A percentile compares a stretch with the other conserved stretches of the same genome.
Evolutionary conservation across 2,888 invertebrate species (phyloP).

Genomic region (Malachius bipustulatus): DNA sequence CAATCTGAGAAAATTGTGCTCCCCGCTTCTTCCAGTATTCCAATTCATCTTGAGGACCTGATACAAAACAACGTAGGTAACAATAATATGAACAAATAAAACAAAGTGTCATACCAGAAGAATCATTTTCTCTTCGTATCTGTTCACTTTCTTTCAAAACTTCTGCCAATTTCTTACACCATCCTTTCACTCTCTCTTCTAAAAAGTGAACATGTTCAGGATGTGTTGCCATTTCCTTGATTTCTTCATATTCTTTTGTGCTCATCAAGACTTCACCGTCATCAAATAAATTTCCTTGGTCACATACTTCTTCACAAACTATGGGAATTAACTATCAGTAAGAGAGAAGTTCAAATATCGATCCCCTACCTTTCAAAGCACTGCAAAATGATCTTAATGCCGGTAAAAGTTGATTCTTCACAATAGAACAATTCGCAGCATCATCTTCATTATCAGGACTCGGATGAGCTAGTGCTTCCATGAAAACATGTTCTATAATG

Average conservation of each 20-base stretch:
- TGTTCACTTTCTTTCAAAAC: conserved; percentile 86
- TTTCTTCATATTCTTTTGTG: conserved; percentile 44
- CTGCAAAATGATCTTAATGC: conserved; percentile 79
- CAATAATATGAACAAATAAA: conserved; percentile 4
- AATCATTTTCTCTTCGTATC: conserved; percentile 80
- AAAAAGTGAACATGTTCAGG: conserved; percentile 51
- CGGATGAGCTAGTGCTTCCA: conserved; percentile 79
- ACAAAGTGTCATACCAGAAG: conserved; percentile 41
- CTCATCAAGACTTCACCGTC: conserved; percentile 53
- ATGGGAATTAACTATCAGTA: too few relatives aligned
- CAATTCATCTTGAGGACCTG: conserved; percentile 86
- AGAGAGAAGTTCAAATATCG: too few relatives aligned
- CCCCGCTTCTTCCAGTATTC: conserved; percentile 94
- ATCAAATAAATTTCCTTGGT: conserved; percentile 64
- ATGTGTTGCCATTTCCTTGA: conserved; percentile 57
- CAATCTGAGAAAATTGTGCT: conserved; percentile 82
- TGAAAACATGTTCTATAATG: conserved; percentile 78
- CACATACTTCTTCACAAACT: conserved; percentile 78
- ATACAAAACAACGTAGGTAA: conserved; percentile 18
- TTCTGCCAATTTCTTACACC: conserved; percentile 73
- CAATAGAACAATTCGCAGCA: conserved; percentile 63
- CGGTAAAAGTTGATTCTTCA: conserved; percentile 72
- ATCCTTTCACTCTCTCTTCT: conserved; percentile 62
- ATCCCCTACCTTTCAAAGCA: conserved; percentile 60
- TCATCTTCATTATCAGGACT: conserved; percentile 71